Conservation (phyloP, 2,888 invertebrate genomes). For the Patella caerulea region DNA sequence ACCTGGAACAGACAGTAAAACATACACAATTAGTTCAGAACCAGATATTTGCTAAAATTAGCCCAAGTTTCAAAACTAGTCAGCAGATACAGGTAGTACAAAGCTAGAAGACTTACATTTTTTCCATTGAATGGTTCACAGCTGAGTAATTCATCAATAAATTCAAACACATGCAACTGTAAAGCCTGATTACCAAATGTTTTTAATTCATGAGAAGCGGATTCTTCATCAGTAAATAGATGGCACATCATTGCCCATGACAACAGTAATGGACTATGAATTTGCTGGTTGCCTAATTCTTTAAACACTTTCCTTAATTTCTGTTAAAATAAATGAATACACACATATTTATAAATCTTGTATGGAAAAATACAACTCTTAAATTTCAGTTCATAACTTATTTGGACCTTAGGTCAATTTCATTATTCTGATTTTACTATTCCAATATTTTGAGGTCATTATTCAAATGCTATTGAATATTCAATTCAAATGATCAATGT, state of each 20-base stretch:
- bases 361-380: no score
- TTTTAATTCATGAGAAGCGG: constrained; percentile 39
- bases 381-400: no score
- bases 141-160: constrained; percentile 55
- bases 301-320: constrained; percentile 46
- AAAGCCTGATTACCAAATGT: constrained; percentile 65
- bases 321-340: constrained; percentile 16
- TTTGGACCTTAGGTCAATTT: no score
- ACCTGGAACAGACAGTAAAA: no score
- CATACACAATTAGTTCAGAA: no score
- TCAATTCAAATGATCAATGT: no score
- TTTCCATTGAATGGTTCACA: constrained; percentile 61
- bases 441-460: no score
- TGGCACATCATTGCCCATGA: constrained; percentile 68
- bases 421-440: no score
- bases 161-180: constrained; percentile 61
- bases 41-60: no score
- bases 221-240: constrained; percentile 41
- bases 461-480: no score
- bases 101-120: constrained; percentile 51
- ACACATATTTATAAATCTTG: background rate
- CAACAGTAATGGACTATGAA: constrained; percentile 68
- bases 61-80: no score
- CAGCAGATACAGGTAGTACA: no score
- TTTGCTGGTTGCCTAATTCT: constrained; percentile 50